Evolutionary conservation across 2,888 invertebrate species (phyloP).

Genomic region (Physocephala rufipes): DNA sequence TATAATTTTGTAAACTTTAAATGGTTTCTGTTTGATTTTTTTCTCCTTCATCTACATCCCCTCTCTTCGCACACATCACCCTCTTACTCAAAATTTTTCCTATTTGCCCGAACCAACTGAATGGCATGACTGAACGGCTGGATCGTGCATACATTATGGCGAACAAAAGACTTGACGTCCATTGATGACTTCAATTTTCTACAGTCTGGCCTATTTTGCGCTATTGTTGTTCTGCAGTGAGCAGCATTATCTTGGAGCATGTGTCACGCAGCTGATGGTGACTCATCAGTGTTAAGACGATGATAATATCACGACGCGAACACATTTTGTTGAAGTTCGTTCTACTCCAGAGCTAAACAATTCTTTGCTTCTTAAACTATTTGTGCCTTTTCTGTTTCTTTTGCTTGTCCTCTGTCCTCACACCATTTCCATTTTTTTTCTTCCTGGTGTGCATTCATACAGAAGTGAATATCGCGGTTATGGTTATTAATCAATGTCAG

Average conservation of each 20-base stretch:
- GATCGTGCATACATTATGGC: constrained; percentile 22
- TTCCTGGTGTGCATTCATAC: too few relatives aligned
- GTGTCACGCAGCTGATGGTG: not conserved
- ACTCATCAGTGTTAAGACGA: not conserved
- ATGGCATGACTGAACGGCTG: not conserved
- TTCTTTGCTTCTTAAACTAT: too few relatives aligned
- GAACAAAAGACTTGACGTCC: not conserved
- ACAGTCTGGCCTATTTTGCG: constrained; percentile 7
- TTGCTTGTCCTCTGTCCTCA: too few relatives aligned
- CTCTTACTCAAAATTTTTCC: not conserved
- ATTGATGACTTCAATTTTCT: constrained; percentile 7
- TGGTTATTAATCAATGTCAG: too few relatives aligned
- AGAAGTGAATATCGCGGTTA: too few relatives aligned
- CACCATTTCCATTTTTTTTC: too few relatives aligned
- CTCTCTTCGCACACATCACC: not conserved
- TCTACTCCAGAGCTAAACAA: not conserved
- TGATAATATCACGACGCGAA: constrained; percentile 6
- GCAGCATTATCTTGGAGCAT: constrained; percentile 9
- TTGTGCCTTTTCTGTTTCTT: too few relatives aligned
- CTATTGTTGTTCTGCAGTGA: not conserved
- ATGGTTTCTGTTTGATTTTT: too few relatives aligned
- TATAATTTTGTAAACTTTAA: too few relatives aligned
- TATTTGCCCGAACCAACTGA: too few relatives aligned
- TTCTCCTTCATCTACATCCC: not conserved
- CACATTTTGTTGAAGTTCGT: constrained; percentile 11